Evolutionary conservation across 2,888 invertebrate genomes (phyloP).

Genomic region (Xylophagus ater): DNA sequence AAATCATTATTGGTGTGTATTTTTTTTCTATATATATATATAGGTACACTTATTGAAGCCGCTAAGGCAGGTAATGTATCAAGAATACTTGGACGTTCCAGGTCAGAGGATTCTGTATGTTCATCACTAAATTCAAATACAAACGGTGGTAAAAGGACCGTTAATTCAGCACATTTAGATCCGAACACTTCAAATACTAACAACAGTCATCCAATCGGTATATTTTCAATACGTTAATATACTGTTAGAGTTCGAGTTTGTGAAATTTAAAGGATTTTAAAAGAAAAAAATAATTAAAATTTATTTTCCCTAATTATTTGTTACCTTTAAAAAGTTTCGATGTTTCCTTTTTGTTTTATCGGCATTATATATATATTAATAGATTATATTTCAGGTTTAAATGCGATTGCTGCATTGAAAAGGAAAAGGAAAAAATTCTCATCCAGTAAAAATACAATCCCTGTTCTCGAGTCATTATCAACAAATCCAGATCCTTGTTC

Average conservation of each 20-base stretch:
- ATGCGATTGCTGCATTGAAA: constrained; percentile 62
- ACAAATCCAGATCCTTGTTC: constrained; percentile 21
- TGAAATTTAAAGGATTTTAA: background rate
- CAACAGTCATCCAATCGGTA: too few species aligned
- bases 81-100: constrained; percentile 64
- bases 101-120: constrained; percentile 76
- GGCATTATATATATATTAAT: too few species aligned
- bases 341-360: too few species aligned
- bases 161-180: too few species aligned
- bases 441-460: constrained; percentile 58
- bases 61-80: constrained; percentile 72
- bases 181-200: too few species aligned
- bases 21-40: background rate
- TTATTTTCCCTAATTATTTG: too few species aligned
- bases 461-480: constrained; percentile 40
- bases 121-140: constrained; percentile 38
- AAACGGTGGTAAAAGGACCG: too few species aligned
- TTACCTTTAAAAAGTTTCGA: too few species aligned
- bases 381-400: constrained; percentile 38
- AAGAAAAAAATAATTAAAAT: background rate
- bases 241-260: background rate
- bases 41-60: constrained; percentile 67
- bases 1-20: too few species aligned
- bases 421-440: constrained; percentile 76
- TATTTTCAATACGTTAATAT: too few species aligned